Evolutionary conservation across 2,113 vertebrate species (phyloP).

Genomic region (Triplophysa dalaica): DNA sequence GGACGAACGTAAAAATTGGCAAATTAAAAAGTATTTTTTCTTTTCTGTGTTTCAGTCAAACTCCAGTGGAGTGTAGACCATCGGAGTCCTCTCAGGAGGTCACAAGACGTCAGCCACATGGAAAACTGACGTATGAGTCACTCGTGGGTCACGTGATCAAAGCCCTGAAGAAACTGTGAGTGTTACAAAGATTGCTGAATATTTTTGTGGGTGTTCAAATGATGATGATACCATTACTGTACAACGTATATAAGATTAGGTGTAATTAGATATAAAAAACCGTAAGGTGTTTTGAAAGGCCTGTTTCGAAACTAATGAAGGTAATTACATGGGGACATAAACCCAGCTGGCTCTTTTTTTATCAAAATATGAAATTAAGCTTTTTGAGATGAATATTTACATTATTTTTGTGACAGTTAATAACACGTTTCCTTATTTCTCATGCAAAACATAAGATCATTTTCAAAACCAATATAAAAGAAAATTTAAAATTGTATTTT

Average conservation of each 20-base stretch:
- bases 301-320: neutral
- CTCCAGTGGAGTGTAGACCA: conserved; percentile 9
- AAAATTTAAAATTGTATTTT: no score
- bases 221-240: neutral
- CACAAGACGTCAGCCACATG: conserved; percentile 4
- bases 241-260: neutral
- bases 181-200: neutral
- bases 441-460: no score
- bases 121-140: conserved; percentile 10
- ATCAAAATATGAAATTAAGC: neutral
- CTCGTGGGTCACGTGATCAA: conserved; percentile 42
- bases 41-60: neutral
- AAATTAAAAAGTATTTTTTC: neutral
- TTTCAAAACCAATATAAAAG: no score
- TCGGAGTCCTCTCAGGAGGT: neutral
- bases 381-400: neutral
- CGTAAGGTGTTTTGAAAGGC: neutral
- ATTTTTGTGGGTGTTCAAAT: neutral
- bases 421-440: neutral
- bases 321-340: neutral
- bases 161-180: conserved; percentile 46
- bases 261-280: neutral
- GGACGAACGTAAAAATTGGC: neutral
- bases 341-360: no score
- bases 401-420: neutral